Percentiles rank a stretch among this genome's conserved stretches.
Conservation (phyloP, 2,113 vertebrate species). For the Cettia cetti region DNA sequence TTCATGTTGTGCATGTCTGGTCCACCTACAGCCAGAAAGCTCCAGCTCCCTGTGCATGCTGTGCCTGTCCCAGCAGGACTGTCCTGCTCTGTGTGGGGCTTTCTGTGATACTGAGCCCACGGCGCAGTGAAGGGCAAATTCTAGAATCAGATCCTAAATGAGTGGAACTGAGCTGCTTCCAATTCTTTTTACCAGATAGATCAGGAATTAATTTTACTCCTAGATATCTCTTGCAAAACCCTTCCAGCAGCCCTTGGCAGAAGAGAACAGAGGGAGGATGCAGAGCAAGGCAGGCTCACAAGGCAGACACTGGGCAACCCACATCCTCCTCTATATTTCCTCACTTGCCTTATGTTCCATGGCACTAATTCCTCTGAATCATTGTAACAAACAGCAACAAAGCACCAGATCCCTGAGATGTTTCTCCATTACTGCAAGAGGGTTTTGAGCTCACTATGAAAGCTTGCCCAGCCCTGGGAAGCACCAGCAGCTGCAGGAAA, state of each 20-base stretch:
- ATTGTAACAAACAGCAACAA: not conserved
- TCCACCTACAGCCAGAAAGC: not conserved
- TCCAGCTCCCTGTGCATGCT: not conserved
- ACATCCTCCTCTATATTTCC: not conserved
- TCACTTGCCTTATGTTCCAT: not conserved
- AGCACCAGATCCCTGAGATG: not conserved
- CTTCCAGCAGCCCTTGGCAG: not conserved
- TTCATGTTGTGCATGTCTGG: not conserved
- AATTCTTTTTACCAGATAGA: not conserved
- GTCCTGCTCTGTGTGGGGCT: not conserved
- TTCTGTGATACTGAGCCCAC: not conserved
- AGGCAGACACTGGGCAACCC: not conserved
- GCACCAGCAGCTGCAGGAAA: not conserved
- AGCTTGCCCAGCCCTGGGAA: not conserved
- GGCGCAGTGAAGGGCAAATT: rapidly evolving
- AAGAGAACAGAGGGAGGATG: not conserved
- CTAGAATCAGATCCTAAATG: not conserved
- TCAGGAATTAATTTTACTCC: not conserved
- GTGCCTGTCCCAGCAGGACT: not conserved
- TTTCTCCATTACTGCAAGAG: not conserved
- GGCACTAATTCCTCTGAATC: not conserved
- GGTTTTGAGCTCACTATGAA: not conserved
- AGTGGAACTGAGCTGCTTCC: not conserved
- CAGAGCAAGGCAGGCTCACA: not conserved
- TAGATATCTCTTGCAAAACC: not conserved